Evolutionary conservation across 2,888 invertebrate genomes (phyloP).

Genomic region (Patella ulyssiponensis): DNA sequence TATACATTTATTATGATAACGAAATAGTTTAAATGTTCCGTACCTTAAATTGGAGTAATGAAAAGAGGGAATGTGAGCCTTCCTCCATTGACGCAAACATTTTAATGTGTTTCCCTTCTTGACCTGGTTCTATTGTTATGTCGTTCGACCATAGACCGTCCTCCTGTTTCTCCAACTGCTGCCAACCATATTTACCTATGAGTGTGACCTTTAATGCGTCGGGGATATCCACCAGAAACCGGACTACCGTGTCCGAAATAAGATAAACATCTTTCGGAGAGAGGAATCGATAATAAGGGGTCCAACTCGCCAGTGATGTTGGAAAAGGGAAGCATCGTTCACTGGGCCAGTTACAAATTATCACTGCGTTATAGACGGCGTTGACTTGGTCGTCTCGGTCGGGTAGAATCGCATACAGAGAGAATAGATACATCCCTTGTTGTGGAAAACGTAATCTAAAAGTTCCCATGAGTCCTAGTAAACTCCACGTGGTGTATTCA

Average conservation of each 20-base stretch:
- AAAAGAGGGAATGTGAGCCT: neutral
- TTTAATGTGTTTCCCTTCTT: slow-evolving; percentile 8
- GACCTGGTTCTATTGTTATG: slow-evolving; percentile 16
- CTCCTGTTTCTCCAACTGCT: slow-evolving; percentile 13
- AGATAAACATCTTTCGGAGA: slow-evolving; percentile 16
- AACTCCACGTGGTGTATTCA: neutral
- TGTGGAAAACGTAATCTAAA: slow-evolving; percentile 14
- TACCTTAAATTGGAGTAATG: slow-evolving; percentile 21
- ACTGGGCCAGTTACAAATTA: slow-evolving; percentile 21
- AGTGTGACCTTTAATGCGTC: slow-evolving; percentile 18
- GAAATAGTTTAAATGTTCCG: no score
- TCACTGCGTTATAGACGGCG: slow-evolving; percentile 14
- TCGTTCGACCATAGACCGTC: slow-evolving; percentile 16
- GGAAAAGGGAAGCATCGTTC: slow-evolving; percentile 11
- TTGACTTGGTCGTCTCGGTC: slow-evolving; percentile 18
- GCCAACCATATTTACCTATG: slow-evolving; percentile 18
- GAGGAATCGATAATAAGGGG: slow-evolving; percentile 2
- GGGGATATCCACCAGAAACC: slow-evolving; percentile 13
- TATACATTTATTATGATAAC: no score
- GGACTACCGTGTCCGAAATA: slow-evolving; percentile 1
- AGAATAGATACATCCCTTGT: slow-evolving; percentile 17
- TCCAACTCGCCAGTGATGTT: slow-evolving; percentile 7
- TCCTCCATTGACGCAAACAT: slow-evolving; percentile 14
- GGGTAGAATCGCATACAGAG: slow-evolving; percentile 11
- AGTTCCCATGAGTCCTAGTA: slow-evolving; percentile 8